Conservation (phyloP, 2,797 vertebrate genomes). For the Channallabes apus region DNA sequence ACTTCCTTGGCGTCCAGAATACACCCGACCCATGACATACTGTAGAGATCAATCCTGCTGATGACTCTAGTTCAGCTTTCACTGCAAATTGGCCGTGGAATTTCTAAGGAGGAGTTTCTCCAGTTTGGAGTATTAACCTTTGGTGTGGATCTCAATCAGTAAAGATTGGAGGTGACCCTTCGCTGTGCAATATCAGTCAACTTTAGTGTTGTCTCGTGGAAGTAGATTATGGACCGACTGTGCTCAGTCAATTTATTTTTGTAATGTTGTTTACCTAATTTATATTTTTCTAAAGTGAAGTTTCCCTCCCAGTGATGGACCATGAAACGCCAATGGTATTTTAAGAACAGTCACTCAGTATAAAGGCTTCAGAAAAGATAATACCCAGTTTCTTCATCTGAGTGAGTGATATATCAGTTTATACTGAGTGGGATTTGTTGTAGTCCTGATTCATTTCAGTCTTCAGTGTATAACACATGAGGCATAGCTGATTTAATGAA, state of each 20-base stretch:
- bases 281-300: conserved; percentile 75
- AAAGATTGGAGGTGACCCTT: conserved; percentile 63
- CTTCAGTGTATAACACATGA: background rate
- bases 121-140: conserved; percentile 22
- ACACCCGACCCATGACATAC: background rate
- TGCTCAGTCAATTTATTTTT: conserved; percentile 73
- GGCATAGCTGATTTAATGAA: background rate
- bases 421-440: conserved; percentile 20
- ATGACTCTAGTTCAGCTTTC: conserved; percentile 51
- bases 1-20: conserved; percentile 21
- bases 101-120: background rate
- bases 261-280: conserved; percentile 70
- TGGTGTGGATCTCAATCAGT: conserved; percentile 41
- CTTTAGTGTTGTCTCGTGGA: conserved; percentile 64
- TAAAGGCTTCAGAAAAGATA: conserved; percentile 28
- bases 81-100: conserved; percentile 29
- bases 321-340: conserved; percentile 27
- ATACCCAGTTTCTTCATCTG: conserved; percentile 51
- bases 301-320: conserved; percentile 37
- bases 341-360: conserved; percentile 5
- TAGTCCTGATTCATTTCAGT: too few species aligned
- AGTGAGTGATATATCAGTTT: conserved; percentile 61
- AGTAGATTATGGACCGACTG: conserved; percentile 59
- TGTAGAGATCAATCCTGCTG: conserved; percentile 51
- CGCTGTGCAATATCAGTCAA: conserved; percentile 71